A percentile compares a stretch with the other conserved stretches of the same genome.
Conservation (phyloP, 1,140 invertebrate species). For the Pseudachorutes palmiensis region DNA sequence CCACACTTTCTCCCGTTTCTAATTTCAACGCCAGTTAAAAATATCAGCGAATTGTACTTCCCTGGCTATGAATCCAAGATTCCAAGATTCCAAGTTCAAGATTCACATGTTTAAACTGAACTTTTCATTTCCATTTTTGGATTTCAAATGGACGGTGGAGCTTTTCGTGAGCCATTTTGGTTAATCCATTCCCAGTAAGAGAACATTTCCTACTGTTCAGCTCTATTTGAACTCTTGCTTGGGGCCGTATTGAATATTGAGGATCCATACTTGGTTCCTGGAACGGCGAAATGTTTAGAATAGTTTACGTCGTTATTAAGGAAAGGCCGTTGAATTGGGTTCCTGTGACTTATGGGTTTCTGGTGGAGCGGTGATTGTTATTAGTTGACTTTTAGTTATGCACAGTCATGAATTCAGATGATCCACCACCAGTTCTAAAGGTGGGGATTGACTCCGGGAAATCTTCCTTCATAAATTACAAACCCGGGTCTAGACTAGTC, state of each 20-base stretch:
- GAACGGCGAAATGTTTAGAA: background rate
- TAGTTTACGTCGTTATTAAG: too few species aligned
- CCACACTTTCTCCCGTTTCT: background rate
- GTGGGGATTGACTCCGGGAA: constrained; percentile 14
- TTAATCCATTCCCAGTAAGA: background rate
- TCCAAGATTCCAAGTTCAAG: too few species aligned
- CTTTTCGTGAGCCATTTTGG: too few species aligned
- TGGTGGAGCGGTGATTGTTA: background rate
- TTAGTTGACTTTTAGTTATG: background rate
- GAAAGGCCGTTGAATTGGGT: background rate
- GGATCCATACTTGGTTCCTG: too few species aligned
- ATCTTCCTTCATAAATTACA: constrained; percentile 32
- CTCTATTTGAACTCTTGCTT: background rate
- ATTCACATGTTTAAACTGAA: too few species aligned
- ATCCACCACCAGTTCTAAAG: background rate
- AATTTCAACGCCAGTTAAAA: background rate
- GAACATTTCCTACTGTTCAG: too few species aligned
- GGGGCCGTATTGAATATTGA: too few species aligned
- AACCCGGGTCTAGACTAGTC: too few species aligned
- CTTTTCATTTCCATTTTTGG: too few species aligned
- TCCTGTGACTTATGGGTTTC: background rate
- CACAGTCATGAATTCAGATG: background rate
- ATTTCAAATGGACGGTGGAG: too few species aligned
- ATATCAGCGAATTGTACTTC: too few species aligned
- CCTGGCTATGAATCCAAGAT: too few species aligned